Evolutionary conservation across 1,140 invertebrate species (phyloP), one percentile per base, ranked within the genome.

Genomic region (Hyphantria cunea): DNA sequence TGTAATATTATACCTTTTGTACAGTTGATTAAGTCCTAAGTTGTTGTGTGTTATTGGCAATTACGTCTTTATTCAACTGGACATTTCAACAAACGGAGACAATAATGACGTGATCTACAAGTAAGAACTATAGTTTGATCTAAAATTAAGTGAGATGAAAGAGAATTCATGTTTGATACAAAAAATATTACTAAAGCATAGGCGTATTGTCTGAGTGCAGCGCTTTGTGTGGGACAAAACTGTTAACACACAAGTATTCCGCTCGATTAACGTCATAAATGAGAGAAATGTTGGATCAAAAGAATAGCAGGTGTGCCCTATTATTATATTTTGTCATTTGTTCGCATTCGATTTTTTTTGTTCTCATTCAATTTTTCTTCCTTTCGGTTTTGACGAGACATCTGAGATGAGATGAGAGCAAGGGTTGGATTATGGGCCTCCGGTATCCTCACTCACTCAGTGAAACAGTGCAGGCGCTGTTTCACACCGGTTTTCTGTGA

Each of bases 191-290:
- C 61, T 81, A 82, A 85, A 86, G 76, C 67, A 64, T 69, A 66
- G 50, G 62, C 56, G 78, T 67, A 86, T 88, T 89, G 87, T 89
- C 78, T 83, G 76, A 69, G 74, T 53, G 68, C 66, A 66, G 63
- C 62, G 78, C 82, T 83, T 90, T 90, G 88, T 90, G 67, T 74
- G 68, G 68, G 72, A 77, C 75, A 82, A 78, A 78, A 89, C 73
- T 85, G 77, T 87, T 83, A 86, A 80, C 78, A 87, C 72, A 69
- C 68, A 70, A 80, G 75, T 76, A 87, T 83, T 86, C 75, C 84
- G 86, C 81, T 84, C 86, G 80, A 90, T 90, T 89, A 89, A 80
- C 76, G 74, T 87, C 84, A 90, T 88, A 90, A 90, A 90, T 88
- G 88, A 89, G 86, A 89, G 84, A 90, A 86, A 87, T 89, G 83